A percentile compares a stretch with the other conserved stretches of the same genome.
These are phyloP conservation scores for Acestrorhynchus altus DNA, from an alignment of 2,797 vertebrate genomes.

Conservation along the genomic window DNA sequence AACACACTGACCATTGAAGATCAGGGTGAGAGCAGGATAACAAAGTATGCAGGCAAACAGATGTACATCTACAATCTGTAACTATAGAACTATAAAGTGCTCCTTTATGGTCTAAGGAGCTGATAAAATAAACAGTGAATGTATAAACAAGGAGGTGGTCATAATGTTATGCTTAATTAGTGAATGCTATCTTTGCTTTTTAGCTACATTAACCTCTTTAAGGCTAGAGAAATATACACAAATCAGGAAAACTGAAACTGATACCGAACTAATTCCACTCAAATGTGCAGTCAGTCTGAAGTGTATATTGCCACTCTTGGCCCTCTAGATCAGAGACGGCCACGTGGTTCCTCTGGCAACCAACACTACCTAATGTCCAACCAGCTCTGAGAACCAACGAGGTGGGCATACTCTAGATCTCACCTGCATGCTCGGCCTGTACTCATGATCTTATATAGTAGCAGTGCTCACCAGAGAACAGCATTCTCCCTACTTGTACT, in stretches of 20 bases:
- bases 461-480: slow-evolving; percentile 51
- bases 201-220: no score
- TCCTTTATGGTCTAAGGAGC: no score
- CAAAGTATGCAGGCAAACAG: no score
- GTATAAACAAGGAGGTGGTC: no score
- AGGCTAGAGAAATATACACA: no score
- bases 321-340: slow-evolving; percentile 79
- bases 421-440: slow-evolving; percentile 64
- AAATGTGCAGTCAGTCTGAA: slow-evolving; percentile 52
- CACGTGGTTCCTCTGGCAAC: slow-evolving; percentile 66
- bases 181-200: no score
- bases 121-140: no score
- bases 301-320: slow-evolving; percentile 73
- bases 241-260: not conserved
- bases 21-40: no score
- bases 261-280: not conserved
- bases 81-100: no score
- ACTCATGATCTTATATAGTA: slow-evolving; percentile 20
- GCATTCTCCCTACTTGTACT: slow-evolving; percentile 16
- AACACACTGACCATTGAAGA: no score
- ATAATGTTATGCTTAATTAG: no score
- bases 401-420: slow-evolving; percentile 68
- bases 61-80: no score
- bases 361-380: slow-evolving; percentile 74
- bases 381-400: slow-evolving; percentile 78